Conservation (phyloP, 1,140 invertebrate species). For the Spodoptera frugiperda region DNA sequence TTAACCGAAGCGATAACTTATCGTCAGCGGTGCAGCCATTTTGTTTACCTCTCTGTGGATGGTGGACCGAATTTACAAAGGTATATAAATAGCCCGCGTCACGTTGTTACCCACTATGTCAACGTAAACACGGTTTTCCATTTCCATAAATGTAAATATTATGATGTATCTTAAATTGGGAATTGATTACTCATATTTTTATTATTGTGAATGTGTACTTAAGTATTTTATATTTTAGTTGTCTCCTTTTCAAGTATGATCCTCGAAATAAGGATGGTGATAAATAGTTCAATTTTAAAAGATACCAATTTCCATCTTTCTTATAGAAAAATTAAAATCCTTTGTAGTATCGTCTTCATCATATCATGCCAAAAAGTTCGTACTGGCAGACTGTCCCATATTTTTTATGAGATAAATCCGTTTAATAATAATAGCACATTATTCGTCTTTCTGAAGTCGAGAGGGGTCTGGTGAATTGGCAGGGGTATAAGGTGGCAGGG, state of each 20-base stretch:
- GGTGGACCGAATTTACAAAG: slow-evolving; percentile 35
- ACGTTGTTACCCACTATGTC: slow-evolving; percentile 15
- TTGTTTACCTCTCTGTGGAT: slow-evolving; percentile 46
- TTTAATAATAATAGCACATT: not conserved
- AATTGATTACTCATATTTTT: too few species aligned
- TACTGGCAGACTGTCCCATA: too few species aligned
- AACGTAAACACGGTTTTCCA: slow-evolving; percentile 23
- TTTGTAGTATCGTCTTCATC: not conserved
- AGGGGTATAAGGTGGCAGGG: slow-evolving; percentile 62
- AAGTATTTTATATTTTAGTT: too few species aligned
- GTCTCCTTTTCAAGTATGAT: too few species aligned
- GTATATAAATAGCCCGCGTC: slow-evolving; percentile 31
- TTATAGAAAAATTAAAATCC: not conserved
- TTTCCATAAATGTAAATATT: slow-evolving; percentile 2
- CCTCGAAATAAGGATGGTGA: too few species aligned
- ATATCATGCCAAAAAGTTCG: too few species aligned
- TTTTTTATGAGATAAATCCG: too few species aligned
- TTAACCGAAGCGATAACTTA: slow-evolving; percentile 50
- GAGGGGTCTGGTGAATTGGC: slow-evolving; percentile 58
- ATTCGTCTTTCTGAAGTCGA: slow-evolving; percentile 9
- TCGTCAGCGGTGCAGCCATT: slow-evolving; percentile 49
- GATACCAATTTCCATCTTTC: too few species aligned
- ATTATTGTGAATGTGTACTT: not conserved
- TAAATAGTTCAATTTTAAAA: too few species aligned
- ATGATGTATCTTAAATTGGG: too few species aligned